A percentile compares a stretch with the other conserved stretches of the same genome.
Evolutionary conservation across 2,113 vertebrate genomes (phyloP).

Genomic region (Rhinolophus ferrumequinum): DNA sequence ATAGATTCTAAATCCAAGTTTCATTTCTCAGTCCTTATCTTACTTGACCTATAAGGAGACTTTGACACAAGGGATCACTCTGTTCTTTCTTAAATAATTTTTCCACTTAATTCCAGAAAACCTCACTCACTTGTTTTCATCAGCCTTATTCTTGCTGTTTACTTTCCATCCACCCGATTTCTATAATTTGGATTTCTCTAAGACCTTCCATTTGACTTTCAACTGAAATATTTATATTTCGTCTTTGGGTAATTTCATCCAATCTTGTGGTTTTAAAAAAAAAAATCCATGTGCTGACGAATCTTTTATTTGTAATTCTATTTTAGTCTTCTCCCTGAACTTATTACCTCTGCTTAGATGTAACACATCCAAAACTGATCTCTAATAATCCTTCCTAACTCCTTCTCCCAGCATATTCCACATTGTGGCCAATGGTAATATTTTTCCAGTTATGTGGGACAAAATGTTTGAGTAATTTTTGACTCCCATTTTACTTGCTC

Average conservation of each 20-base stretch:
- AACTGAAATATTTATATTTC: not conserved
- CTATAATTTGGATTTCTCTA: not conserved
- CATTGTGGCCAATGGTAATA: not conserved
- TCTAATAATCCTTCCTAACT: not conserved
- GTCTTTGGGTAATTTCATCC: not conserved
- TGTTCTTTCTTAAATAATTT: not conserved
- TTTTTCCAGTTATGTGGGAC: not conserved
- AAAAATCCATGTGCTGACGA: not conserved
- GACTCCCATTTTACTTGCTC: not conserved
- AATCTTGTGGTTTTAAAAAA: not conserved
- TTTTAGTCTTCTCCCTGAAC: not conserved
- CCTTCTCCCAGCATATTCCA: not conserved
- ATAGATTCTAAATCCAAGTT: slow-evolving; percentile 53
- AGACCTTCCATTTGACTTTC: not conserved
- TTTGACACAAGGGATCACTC: not conserved
- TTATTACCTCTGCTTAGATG: not conserved
- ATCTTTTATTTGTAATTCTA: not conserved
- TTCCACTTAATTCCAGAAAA: not conserved
- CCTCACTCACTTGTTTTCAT: not conserved
- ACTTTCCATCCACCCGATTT: not conserved
- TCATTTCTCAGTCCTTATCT: slow-evolving; percentile 51
- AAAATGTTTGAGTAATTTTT: not conserved
- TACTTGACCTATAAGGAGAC: not conserved
- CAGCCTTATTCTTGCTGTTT: not conserved
- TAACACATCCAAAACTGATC: not conserved